Conservation (phyloP, 2,888 invertebrate species). For the Callimorpha dominula region DNA sequence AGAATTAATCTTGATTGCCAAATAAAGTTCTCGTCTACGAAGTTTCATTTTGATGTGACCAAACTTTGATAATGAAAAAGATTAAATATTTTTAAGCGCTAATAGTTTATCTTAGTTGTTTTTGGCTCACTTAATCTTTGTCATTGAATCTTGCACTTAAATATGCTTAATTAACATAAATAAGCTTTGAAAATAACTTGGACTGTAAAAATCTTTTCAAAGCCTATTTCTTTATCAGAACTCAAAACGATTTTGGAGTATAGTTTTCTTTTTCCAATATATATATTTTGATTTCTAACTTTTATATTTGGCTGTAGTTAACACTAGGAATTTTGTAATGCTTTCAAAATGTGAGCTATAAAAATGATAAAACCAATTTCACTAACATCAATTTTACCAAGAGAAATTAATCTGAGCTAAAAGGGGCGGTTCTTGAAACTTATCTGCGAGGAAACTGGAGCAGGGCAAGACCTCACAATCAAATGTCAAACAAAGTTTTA, state of each 20-base stretch:
- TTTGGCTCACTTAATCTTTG: slow-evolving; percentile 31
- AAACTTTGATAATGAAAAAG: slow-evolving; percentile 51
- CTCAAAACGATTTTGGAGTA: background rate
- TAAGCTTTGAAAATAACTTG: slow-evolving; percentile 7
- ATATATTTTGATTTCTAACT: background rate
- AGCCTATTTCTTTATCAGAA: background rate
- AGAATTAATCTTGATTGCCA: slow-evolving; percentile 49
- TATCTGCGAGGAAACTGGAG: slow-evolving; percentile 67
- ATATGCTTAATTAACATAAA: slow-evolving; percentile 18
- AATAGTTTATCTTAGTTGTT: slow-evolving; percentile 43
- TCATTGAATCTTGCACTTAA: slow-evolving; percentile 28
- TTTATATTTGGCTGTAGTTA: background rate
- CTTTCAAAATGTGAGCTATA: slow-evolving; percentile 1
- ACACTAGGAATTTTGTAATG: too few species aligned
- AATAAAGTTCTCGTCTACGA: slow-evolving; percentile 53
- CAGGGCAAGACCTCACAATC: slow-evolving; percentile 80
- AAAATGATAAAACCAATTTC: slow-evolving; percentile 57
- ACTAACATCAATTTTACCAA: slow-evolving; percentile 56
- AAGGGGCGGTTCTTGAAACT: slow-evolving; percentile 63
- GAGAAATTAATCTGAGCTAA: slow-evolving; percentile 70
- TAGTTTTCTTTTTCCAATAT: background rate
- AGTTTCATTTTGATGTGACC: slow-evolving; percentile 43
- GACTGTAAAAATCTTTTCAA: background rate
- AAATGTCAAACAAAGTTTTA: slow-evolving; percentile 85
- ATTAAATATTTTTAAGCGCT: slow-evolving; percentile 39